phyloP scores from a whole-genome alignment of 2,888 invertebrate genomes.

The Mechanitis messenoides region DNA sequence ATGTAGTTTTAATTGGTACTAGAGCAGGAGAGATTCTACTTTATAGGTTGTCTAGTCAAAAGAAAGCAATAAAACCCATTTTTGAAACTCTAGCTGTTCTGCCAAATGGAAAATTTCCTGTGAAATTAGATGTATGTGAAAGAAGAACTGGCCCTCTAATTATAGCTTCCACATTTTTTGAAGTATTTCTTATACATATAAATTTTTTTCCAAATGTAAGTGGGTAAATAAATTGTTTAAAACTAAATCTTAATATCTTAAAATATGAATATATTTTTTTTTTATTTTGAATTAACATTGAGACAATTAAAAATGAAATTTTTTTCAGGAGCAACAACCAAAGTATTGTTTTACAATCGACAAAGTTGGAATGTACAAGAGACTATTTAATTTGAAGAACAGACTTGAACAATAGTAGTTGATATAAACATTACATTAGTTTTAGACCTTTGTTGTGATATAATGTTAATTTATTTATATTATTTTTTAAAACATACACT shows the following conservation, averaged over 20 bases:
- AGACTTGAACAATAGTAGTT: conserved; percentile 33
- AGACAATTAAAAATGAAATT: not conserved
- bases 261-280: no score
- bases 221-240: conserved; percentile 39
- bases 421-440: no score
- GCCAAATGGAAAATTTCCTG: conserved; percentile 56
- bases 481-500: no score
- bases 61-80: conserved; percentile 42
- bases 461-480: no score
- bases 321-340: no score
- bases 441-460: no score
- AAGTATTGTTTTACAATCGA: no score
- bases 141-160: conserved; percentile 55
- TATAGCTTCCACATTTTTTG: conserved; percentile 53
- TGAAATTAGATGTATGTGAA: conserved; percentile 59
- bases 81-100: conserved; percentile 50
- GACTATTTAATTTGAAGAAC: conserved; percentile 48
- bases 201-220: conserved; percentile 60
- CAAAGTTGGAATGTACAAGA: conserved; percentile 46
- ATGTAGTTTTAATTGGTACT: conserved; percentile 55
- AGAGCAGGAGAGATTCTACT: conserved; percentile 50
- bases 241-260: conserved; percentile 37
- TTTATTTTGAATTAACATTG: no score
- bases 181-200: conserved; percentile 50
- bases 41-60: conserved; percentile 55